Evolutionary conservation across 2,797 vertebrate genomes (phyloP).

Genomic region (Acanthurus lineatus): DNA sequence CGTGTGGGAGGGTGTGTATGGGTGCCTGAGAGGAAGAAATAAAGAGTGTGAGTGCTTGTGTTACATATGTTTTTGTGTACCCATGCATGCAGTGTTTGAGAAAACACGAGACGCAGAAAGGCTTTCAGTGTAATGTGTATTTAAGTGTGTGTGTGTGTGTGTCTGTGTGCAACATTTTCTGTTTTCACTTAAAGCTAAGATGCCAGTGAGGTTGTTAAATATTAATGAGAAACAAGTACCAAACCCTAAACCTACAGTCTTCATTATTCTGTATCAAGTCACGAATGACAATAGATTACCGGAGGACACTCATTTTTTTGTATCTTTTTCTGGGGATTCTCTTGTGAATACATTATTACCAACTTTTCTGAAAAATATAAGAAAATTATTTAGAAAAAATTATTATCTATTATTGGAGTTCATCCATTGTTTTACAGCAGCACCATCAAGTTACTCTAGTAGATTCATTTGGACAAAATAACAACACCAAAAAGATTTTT

Average conservation of each 20-base stretch:
- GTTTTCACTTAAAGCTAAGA: slow-evolving; percentile 41
- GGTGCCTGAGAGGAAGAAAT: slow-evolving; percentile 19
- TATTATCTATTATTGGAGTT: no score
- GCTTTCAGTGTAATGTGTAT: slow-evolving; percentile 72
- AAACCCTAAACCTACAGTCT: slow-evolving; percentile 27
- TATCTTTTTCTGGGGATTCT: background rate
- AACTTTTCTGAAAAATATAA: background rate
- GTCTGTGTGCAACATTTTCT: background rate
- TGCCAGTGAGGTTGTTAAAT: slow-evolving; percentile 53
- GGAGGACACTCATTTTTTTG: background rate
- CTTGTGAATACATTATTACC: background rate
- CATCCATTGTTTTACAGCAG: no score
- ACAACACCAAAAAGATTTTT: no score
- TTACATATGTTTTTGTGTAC: slow-evolving; percentile 69
- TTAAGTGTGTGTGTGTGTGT: slow-evolving; percentile 33
- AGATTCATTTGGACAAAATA: no score
- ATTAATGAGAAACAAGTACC: slow-evolving; percentile 56
- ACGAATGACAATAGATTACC: slow-evolving; percentile 11
- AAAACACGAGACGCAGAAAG: slow-evolving; percentile 59
- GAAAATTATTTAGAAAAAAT: no score
- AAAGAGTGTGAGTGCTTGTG: slow-evolving; percentile 25
- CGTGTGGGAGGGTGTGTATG: slow-evolving; percentile 23
- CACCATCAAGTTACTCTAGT: no score
- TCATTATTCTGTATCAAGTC: slow-evolving; percentile 54
- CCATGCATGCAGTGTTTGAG: slow-evolving; percentile 38